Evolutionary conservation across 1,140 invertebrate species (phyloP).

Genomic region (Lutraria rhynchaena): DNA sequence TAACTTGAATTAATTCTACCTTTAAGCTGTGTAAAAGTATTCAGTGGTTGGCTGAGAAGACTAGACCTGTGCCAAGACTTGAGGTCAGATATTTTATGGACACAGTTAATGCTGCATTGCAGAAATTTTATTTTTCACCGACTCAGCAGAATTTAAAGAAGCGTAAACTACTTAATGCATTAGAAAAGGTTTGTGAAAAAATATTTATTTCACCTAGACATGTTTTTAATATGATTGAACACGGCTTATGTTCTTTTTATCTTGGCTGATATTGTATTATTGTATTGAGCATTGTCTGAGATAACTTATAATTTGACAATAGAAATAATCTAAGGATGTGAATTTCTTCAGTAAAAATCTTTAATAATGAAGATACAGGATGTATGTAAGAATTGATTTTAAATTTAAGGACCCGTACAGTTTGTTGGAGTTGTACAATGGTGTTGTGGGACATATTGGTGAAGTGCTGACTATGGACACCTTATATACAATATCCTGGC

Average conservation of each 20-base stretch:
- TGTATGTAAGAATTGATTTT: too few species aligned
- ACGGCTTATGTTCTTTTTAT: too few species aligned
- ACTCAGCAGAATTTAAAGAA: constrained; percentile 66
- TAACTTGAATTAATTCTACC: too few species aligned
- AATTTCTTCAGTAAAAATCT: background rate
- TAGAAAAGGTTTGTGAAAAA: constrained; percentile 67
- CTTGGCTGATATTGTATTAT: too few species aligned
- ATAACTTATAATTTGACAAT: too few species aligned
- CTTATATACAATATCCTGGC: constrained; percentile 70
- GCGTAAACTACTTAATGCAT: constrained; percentile 57
- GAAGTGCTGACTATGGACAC: constrained; percentile 55
- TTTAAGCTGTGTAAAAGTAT: constrained; percentile 65
- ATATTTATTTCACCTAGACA: too few species aligned
- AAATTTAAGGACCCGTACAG: constrained; percentile 67
- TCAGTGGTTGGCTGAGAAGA: constrained; percentile 64
- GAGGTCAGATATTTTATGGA: constrained; percentile 46
- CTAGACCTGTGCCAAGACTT: constrained; percentile 48
- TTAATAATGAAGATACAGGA: too few species aligned
- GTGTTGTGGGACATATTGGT: constrained; percentile 65
- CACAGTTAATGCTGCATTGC: constrained; percentile 60
- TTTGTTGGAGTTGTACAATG: constrained; percentile 74
- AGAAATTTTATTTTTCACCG: constrained; percentile 65
- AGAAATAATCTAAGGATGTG: too few species aligned
- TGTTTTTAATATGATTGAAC: too few species aligned
- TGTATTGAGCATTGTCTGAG: too few species aligned